Evolutionary conservation across 2,888 invertebrate genomes (phyloP).

Genomic region (Trachelus tabidus): DNA sequence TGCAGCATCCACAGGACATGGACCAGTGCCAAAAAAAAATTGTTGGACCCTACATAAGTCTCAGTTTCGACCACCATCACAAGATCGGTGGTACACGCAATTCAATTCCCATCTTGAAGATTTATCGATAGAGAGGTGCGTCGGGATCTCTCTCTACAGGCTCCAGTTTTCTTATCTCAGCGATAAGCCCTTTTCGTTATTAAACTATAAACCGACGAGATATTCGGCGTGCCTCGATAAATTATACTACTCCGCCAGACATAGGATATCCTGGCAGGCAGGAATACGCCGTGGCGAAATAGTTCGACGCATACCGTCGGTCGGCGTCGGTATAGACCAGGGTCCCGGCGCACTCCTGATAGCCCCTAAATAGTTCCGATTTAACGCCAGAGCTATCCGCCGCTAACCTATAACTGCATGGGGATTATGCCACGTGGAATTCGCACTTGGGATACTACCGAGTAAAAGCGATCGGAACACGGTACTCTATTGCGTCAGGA

Average conservation of each 20-base stretch:
- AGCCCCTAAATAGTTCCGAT: slow-evolving; percentile 50
- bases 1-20: too few relatives aligned
- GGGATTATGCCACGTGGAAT: slow-evolving; percentile 46
- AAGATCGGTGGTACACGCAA: too few relatives aligned
- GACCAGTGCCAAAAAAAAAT: too few relatives aligned
- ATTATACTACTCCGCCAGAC: slow-evolving; percentile 45
- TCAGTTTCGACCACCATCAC: too few relatives aligned
- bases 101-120: too few relatives aligned
- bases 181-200: slow-evolving; percentile 38
- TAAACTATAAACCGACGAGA: slow-evolving; percentile 51
- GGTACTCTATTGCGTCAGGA: background rate
- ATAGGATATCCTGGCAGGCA: slow-evolving; percentile 36
- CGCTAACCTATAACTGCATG: slow-evolving; percentile 42
- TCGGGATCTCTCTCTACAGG: too few relatives aligned
- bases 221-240: slow-evolving; percentile 53
- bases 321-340: slow-evolving; percentile 17
- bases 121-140: too few relatives aligned
- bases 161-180: too few relatives aligned
- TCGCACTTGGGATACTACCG: slow-evolving; percentile 38
- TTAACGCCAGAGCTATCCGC: slow-evolving; percentile 40
- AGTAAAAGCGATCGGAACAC: background rate
- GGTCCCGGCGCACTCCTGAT: slow-evolving; percentile 21
- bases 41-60: too few relatives aligned
- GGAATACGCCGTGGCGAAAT: slow-evolving; percentile 43
- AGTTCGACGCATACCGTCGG: slow-evolving; percentile 46